These are phyloP conservation scores for Dendrocincla tyrannina DNA, from an alignment of 2,797 vertebrate species.

Conservation along the genomic window DNA sequence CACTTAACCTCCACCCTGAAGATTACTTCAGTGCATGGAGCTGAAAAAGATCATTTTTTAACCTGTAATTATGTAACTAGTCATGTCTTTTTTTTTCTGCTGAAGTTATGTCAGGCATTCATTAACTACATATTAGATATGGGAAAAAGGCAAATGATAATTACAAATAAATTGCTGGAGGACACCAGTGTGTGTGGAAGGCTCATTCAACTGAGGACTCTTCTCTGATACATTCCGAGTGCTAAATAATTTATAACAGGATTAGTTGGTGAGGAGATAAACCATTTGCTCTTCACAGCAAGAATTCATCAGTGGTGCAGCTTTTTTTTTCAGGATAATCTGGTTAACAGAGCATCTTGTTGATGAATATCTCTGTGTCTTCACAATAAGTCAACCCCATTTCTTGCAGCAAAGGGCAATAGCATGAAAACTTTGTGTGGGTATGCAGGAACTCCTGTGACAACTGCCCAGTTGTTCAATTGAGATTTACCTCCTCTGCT, in stretches of 20 bases:
- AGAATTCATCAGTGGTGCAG: neutral
- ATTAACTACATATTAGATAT: conserved; percentile 18
- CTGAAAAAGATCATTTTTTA: neutral
- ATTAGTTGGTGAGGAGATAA: conserved; percentile 39
- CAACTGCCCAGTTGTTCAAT: neutral
- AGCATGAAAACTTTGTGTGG: neutral
- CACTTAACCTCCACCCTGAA: conserved; percentile 6
- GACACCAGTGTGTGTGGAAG: neutral
- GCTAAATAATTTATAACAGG: conserved; percentile 27
- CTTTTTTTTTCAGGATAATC: neutral
- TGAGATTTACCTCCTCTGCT: neutral
- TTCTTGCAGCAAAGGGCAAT: neutral
- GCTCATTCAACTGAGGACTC: neutral
- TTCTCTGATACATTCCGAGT: neutral
- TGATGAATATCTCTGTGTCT: neutral
- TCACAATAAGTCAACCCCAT: neutral
- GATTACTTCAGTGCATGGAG: neutral
- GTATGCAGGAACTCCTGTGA: neutral
- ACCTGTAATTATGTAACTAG: conserved; percentile 36
- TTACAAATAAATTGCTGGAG: conserved; percentile 27
- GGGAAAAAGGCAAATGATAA: conserved; percentile 16
- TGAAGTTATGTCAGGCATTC: conserved; percentile 18
- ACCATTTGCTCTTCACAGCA: neutral
- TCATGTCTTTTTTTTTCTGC: neutral
- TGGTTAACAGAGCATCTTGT: neutral